Conservation (phyloP, 2,888 invertebrate species). For the Pandemis cinnamomeana region DNA sequence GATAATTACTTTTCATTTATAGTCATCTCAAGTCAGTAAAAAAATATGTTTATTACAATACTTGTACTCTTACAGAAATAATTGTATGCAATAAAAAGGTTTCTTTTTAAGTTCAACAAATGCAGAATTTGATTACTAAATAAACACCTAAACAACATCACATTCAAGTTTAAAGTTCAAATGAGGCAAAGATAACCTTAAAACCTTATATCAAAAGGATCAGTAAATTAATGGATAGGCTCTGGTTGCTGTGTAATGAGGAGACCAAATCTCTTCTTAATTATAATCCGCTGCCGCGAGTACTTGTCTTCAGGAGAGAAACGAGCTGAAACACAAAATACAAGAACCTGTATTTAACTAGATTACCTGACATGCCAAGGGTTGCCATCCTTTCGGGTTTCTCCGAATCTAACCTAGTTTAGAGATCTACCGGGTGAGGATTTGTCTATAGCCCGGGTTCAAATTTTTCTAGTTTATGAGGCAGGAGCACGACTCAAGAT, state of each 20-base stretch:
- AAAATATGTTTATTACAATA: not conserved
- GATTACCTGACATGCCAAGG: too few species aligned
- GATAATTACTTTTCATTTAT: not conserved
- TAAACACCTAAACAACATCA: not conserved
- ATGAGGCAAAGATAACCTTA: not conserved
- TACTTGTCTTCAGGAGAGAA: constrained; percentile 98
- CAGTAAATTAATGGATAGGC: constrained; percentile 82
- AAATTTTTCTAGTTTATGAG: too few species aligned
- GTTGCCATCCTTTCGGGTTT: too few species aligned
- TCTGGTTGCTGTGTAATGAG: constrained; percentile 93
- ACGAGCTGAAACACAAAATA: constrained; percentile 86
- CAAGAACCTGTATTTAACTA: constrained; percentile 5
- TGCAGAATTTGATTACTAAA: too few species aligned
- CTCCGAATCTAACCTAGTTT: too few species aligned
- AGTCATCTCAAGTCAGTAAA: not conserved
- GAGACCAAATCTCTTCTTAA: constrained; percentile 95
- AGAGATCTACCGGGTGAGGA: too few species aligned
- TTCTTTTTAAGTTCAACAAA: too few species aligned
- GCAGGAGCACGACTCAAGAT: too few species aligned
- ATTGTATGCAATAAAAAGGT: too few species aligned
- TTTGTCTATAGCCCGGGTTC: too few species aligned
- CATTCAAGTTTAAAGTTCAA: not conserved
- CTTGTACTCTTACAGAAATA: not conserved
- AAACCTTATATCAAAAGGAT: not conserved
- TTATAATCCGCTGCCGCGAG: constrained; percentile 93